Evolutionary conservation across 1,140 invertebrate species (phyloP), one percentile per base, ranked within the genome.

Genomic region (Zaprionus vittiger): DNA sequence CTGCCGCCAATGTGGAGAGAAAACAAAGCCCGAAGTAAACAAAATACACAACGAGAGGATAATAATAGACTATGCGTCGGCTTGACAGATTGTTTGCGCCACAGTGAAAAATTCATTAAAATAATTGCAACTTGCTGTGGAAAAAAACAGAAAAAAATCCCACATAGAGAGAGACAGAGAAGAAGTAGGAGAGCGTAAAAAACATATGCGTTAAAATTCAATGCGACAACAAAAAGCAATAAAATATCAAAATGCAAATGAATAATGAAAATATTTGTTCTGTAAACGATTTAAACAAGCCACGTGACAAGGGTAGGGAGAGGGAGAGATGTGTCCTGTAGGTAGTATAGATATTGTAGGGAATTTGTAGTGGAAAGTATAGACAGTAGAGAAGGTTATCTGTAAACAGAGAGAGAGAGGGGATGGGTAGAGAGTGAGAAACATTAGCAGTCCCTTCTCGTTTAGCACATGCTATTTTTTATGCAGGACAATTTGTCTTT

Each of bases 1-100:
- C 66, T 79, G 73, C 73, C 71, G 41, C 41, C 41, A 47, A 47
- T 47, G n/a, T 47, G 41, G 7, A 69, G 63, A 49, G 56, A 38
- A 70, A 66, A 57, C 64, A 38, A 37, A 71, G 68, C 34, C 6
- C 24, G 15, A 56, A 56, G 47, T 52, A 60, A 38, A 22, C 12
- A 65, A 24, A 22, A 55, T 34, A 65, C 34, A 64, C 34, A 11
- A 41, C 44, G 28, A 15, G 14, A 17, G 17, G 31, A 56, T 65
- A 37, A n/a, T 41, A 26, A 26, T 65, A 24, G 49, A 38, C 14
- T 41, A 6, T 54, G 22, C 22, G 31, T 9, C n/a, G 15, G 37
- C 11, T 44, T 66, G 52, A 66, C 15, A 37, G 52, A 41, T 41
- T 66, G 31, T n/a, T 66, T 37, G 15, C 24, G 31, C 15, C 41